Conservation (phyloP, 2,888 invertebrate genomes). For the Eubasilissa splendida region DNA sequence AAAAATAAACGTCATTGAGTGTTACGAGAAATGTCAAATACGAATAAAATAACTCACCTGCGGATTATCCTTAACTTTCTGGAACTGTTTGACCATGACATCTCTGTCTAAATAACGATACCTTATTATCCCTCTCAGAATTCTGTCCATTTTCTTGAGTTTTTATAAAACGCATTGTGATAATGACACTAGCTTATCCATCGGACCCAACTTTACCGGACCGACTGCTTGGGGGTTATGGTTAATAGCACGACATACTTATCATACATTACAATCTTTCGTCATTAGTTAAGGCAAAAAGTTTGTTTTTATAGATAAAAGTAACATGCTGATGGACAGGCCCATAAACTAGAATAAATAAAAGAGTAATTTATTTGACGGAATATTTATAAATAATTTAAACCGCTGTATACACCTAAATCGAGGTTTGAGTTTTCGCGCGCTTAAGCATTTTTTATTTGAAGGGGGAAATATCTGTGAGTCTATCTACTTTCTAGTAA, state of each 20-base stretch:
- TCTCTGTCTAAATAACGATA: slow-evolving; percentile 87
- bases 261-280: slow-evolving; percentile 24
- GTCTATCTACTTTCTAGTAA: too few species aligned
- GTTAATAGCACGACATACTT: background rate
- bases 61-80: slow-evolving; percentile 90
- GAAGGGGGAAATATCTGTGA: too few species aligned
- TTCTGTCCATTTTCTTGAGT: slow-evolving; percentile 81
- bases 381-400: too few species aligned
- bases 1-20: slow-evolving; percentile 21
- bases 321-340: slow-evolving; percentile 13
- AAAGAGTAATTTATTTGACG: too few species aligned
- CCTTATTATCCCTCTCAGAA: slow-evolving; percentile 91
- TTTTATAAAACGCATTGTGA: slow-evolving; percentile 41
- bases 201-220: slow-evolving; percentile 2
- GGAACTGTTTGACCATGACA: slow-evolving; percentile 93
- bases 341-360: background rate
- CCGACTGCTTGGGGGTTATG: background rate
- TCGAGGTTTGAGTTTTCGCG: too few species aligned
- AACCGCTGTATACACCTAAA: too few species aligned
- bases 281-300: background rate
- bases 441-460: too few species aligned
- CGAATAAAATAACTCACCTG: slow-evolving; percentile 75
- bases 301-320: slow-evolving; percentile 21
- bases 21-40: slow-evolving; percentile 12
- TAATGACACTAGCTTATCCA: slow-evolving; percentile 10